Evolutionary conservation across 2,797 vertebrate species (phyloP).

Genomic region (Cryptoblepharus egeriae): DNA sequence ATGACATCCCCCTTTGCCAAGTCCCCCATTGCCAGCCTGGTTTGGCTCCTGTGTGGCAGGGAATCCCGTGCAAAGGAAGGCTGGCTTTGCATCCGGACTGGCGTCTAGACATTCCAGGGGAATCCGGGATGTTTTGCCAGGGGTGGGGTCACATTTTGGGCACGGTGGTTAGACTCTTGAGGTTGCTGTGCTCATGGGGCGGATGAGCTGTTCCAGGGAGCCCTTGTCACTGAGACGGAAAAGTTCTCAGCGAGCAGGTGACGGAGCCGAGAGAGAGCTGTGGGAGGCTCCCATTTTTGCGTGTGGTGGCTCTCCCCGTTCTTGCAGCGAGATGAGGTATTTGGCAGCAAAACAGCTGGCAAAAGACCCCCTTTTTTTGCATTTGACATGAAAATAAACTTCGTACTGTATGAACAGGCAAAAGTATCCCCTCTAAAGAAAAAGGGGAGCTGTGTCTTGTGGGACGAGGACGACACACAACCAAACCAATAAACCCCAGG

Average conservation of each 20-base stretch:
- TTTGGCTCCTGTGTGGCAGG: constrained; percentile 36
- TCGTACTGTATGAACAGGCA: background rate
- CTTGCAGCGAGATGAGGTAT: constrained; percentile 28
- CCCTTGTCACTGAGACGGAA: constrained; percentile 21
- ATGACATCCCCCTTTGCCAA: constrained; percentile 19
- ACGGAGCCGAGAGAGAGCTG: background rate
- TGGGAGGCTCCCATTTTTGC: background rate
- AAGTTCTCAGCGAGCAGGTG: constrained; percentile 37
- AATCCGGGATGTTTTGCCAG: constrained; percentile 27
- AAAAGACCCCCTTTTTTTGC: constrained; percentile 24
- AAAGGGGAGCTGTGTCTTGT: background rate
- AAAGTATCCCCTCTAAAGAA: background rate
- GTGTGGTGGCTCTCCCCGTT: constrained; percentile 2
- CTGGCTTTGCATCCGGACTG: constrained; percentile 25
- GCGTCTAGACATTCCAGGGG: constrained; percentile 46
- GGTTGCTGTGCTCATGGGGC: constrained; percentile 34
- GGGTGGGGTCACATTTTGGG: constrained; percentile 42
- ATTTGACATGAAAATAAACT: constrained; percentile 24
- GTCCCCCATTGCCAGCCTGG: constrained; percentile 24
- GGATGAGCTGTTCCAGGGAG: constrained; percentile 29
- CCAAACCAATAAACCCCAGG: background rate
- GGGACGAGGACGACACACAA: background rate
- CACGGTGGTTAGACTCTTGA: constrained; percentile 38
- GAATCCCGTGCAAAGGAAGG: constrained; percentile 35
- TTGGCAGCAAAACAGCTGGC: constrained; percentile 6